phyloP scores from a whole-genome alignment of 2,113 vertebrate genomes.

The Orycteropus afer region DNA sequence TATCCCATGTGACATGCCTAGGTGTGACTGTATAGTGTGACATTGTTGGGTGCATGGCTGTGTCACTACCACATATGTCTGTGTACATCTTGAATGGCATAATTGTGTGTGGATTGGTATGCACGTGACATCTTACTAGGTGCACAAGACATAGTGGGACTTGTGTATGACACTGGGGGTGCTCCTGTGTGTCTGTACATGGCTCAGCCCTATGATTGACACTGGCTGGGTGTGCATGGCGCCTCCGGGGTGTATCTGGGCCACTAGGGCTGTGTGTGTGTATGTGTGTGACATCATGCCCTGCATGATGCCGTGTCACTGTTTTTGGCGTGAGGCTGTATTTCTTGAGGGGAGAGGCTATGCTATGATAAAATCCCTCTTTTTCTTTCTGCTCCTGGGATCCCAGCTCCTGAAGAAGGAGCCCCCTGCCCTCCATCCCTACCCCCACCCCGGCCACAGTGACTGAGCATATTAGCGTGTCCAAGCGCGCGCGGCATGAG shows the following conservation, averaged over 20 bases:
- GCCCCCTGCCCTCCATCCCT: not conserved
- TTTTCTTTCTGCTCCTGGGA: not conserved
- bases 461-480: conserved; percentile 70
- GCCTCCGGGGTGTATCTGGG: conserved; percentile 51
- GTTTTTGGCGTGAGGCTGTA: conserved; percentile 51
- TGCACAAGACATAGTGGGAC: not conserved
- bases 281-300: conserved; percentile 63
- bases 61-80: not conserved
- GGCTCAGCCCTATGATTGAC: not conserved
- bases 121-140: not conserved
- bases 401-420: not conserved
- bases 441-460: conserved; percentile 45
- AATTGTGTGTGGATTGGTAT: not conserved
- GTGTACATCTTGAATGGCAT: not conserved
- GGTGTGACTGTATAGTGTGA: not conserved
- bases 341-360: not conserved
- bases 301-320: conserved; percentile 57
- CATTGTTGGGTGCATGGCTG: not conserved
- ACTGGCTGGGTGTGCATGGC: not conserved
- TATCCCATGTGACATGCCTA: not conserved
- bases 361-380: not conserved
- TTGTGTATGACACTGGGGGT: not conserved
- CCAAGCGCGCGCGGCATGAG: conserved; percentile 44
- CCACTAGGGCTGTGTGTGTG: conserved; percentile 50
- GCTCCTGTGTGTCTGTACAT: not conserved